These are phyloP conservation scores for Myripristis murdjan DNA, from an alignment of 2,797 vertebrate genomes.

Conservation along the genomic window DNA sequence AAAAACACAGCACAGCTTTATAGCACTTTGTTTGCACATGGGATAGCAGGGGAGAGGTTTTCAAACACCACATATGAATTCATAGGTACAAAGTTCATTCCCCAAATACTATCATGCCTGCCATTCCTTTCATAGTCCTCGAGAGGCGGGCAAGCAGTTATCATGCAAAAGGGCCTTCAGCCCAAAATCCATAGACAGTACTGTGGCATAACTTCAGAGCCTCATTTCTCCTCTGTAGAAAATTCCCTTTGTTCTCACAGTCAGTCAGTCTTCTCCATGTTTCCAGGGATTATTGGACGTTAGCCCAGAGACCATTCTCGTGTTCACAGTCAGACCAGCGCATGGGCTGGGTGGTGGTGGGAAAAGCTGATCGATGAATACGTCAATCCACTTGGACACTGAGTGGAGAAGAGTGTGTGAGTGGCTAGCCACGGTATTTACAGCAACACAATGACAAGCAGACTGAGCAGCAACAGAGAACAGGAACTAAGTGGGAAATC, in stretches of 20 bases:
- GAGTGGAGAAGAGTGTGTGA: slow-evolving; percentile 30
- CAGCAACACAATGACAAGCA: slow-evolving; percentile 42
- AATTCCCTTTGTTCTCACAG: not conserved
- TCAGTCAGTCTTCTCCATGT: not conserved
- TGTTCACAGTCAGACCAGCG: slow-evolving; percentile 1
- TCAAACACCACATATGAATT: not conserved
- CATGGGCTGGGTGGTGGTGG: not conserved
- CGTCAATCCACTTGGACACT: slow-evolving; percentile 32
- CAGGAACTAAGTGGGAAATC: not conserved
- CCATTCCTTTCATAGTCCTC: too few species aligned
- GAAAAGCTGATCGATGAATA: slow-evolving; percentile 16
- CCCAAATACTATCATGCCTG: not conserved
- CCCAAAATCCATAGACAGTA: too few species aligned
- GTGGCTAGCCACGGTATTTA: slow-evolving; percentile 30
- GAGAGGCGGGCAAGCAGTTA: too few species aligned
- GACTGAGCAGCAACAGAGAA: not conserved
- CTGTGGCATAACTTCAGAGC: too few species aligned
- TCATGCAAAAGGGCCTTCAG: too few species aligned
- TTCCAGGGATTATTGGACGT: slow-evolving; percentile 15
- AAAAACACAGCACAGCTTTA: not conserved
- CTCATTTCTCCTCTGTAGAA: not conserved
- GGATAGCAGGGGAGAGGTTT: not conserved
- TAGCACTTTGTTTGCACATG: not conserved
- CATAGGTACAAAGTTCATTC: not conserved
- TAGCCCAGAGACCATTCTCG: too few species aligned